Percentiles rank a stretch among this genome's conserved stretches.
These are phyloP conservation scores for Sorex fumeus DNA, from an alignment of 2,113 vertebrate genomes.

Conservation along the genomic window DNA sequence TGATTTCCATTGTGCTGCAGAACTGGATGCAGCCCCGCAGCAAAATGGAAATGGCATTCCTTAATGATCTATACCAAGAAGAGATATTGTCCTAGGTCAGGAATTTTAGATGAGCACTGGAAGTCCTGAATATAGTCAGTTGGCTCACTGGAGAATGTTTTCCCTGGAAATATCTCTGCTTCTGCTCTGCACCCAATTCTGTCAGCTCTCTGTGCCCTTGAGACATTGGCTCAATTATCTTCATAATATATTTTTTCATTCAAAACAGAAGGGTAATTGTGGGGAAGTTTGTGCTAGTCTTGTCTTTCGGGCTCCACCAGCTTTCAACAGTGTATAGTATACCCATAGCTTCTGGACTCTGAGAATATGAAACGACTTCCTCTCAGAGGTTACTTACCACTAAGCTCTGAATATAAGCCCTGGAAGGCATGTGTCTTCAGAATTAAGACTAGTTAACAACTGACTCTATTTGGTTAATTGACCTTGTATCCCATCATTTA, in stretches of 20 bases:
- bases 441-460: background rate
- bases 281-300: background rate
- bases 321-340: background rate
- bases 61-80: background rate
- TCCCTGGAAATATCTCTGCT: background rate
- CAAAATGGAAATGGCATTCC: background rate
- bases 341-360: background rate
- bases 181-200: background rate
- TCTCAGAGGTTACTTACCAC: background rate
- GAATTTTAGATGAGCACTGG: background rate
- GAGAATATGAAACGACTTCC: background rate
- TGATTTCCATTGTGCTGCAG: too few species aligned
- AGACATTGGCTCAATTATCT: background rate
- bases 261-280: background rate
- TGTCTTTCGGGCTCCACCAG: background rate
- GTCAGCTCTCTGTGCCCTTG: background rate
- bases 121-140: too few species aligned
- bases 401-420: conserved; percentile 9
- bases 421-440: background rate
- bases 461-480: background rate
- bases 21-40: too few species aligned
- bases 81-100: background rate
- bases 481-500: background rate
- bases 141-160: too few species aligned
- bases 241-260: background rate